phyloP scores from a whole-genome alignment of 2,888 invertebrate species.

The Oligia fasciuncula region DNA sequence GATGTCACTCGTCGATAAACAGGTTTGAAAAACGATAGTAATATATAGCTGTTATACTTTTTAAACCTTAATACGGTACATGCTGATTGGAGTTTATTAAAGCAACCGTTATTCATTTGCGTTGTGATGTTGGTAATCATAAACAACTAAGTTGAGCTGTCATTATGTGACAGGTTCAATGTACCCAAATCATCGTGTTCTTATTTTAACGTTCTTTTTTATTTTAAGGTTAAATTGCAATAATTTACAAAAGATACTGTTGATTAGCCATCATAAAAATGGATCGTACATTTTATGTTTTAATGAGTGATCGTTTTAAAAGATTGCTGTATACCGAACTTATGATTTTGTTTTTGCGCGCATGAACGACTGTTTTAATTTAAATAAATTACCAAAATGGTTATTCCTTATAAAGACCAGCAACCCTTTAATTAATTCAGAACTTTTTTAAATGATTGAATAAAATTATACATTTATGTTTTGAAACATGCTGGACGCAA shows the following conservation, averaged over 20 bases:
- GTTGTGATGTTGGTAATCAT: constrained; percentile 50
- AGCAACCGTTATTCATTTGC: constrained; percentile 70
- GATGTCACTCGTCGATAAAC: constrained; percentile 45
- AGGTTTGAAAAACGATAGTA: constrained; percentile 58
- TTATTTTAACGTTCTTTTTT: constrained; percentile 25
- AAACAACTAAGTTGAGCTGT: constrained; percentile 43
- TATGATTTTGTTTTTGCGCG: constrained; percentile 26
- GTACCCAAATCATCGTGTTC: constrained; percentile 25
- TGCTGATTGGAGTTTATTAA: constrained; percentile 62
- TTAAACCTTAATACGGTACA: constrained; percentile 72
- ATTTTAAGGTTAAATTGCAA: constrained; percentile 26
- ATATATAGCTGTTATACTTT: constrained; percentile 46
- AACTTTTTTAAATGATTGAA: neutral
- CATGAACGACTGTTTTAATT: constrained; percentile 20
- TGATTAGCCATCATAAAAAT: constrained; percentile 52
- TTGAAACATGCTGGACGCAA: neutral
- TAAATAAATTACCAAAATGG: constrained; percentile 5
- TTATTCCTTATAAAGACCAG: neutral
- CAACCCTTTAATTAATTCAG: constrained; percentile 9
- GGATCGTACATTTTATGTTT: constrained; percentile 36
- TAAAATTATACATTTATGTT: too few species aligned
- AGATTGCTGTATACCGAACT: constrained; percentile 29
- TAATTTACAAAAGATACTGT: constrained; percentile 25
- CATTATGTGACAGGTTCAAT: constrained; percentile 54
- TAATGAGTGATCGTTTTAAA: constrained; percentile 26